Evolutionary conservation across 2,797 vertebrate genomes (phyloP), one percentile per base, ranked within the genome.

Genomic region (Falco concolor): DNA sequence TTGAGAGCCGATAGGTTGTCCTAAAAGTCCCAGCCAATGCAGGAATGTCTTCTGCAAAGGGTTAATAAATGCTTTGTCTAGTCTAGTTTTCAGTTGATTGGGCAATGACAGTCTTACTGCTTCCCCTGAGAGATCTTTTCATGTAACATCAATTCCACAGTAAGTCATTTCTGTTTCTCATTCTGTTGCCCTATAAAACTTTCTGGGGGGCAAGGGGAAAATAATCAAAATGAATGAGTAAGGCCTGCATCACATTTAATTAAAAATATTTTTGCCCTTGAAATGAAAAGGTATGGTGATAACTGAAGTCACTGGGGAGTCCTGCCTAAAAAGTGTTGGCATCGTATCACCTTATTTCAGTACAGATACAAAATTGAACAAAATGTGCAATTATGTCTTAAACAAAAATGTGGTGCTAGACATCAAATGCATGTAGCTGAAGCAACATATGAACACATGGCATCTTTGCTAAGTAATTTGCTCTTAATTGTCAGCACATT

Each of bases 401-500:
- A 94, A 94, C 49, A 92, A 92, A 96, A 96, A 85, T 49, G 77
- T 84, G 60, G 17, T 89, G 45, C 61, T 91, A 93, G 85, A 76
- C 42, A 93, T 93, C 77, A 92, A 95, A 91, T 64, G 40, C 49
- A 30, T 86, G 77, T 96, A 93, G 87, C 70, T 90, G 93, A 95
- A 96, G 72, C 85, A 95, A 77, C 60, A 25, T 67, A 91, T 70
- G 96, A 96, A 84, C 89, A 94, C 75, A 85, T 79, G 83, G 69
- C 92, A 93, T 97, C 85, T 93, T 95, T 96, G 84, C 79, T 81
- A 97, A 97, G 91, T 91, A 96, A 97, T 97, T 96, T 93, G 47
- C 89, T 94, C 87, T 93, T 97, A 96, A 96, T 96, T 96, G 90
- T 93, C 95, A 92, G 90, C 88, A 94, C 95, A 89, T 96, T 97